A percentile compares a stretch with the other conserved stretches of the same genome.
These are phyloP conservation scores for Xylocampa areola DNA, from an alignment of 2,888 invertebrate genomes.

Conservation along the genomic window DNA sequence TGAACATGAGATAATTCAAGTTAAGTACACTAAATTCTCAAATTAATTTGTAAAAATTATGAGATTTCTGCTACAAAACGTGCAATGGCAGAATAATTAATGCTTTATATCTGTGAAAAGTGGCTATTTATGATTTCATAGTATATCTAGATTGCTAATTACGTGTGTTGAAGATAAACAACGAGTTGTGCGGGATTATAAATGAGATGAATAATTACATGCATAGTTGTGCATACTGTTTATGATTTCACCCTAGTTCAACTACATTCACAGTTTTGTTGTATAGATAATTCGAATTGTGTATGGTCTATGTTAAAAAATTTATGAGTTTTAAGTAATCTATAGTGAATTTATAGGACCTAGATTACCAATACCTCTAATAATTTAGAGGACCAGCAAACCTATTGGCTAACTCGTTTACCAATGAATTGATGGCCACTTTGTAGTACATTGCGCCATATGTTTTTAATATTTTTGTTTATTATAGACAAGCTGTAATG, in stretches of 20 bases:
- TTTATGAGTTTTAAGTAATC: background rate
- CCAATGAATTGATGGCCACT: too few relatives aligned
- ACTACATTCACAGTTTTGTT: constrained; percentile 12
- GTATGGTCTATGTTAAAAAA: constrained; percentile 1
- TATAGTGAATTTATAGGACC: too few relatives aligned
- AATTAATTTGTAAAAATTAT: constrained; percentile 46
- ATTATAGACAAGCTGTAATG: too few relatives aligned
- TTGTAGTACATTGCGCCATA: too few relatives aligned
- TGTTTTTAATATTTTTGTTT: too few relatives aligned
- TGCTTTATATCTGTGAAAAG: constrained; percentile 30
- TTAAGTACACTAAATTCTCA: constrained; percentile 3
- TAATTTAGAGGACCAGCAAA: too few relatives aligned
- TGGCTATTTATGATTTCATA: constrained; percentile 28
- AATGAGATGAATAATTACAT: constrained; percentile 76
- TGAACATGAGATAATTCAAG: background rate
- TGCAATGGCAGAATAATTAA: constrained; percentile 33
- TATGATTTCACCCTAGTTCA: constrained; percentile 24
- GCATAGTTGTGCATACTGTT: constrained; percentile 60
- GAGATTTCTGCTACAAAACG: constrained; percentile 26
- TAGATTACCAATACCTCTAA: too few relatives aligned
- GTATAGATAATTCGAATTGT: constrained; percentile 2
- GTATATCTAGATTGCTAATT: constrained; percentile 51
- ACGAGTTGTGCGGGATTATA: constrained; percentile 46
- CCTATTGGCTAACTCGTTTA: too few relatives aligned
- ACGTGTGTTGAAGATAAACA: constrained; percentile 38